Percentiles rank a stretch among this genome's conserved stretches.
These are phyloP conservation scores for Lamprologus ornatipinnis DNA, from an alignment of 2,113 vertebrate genomes.

Conservation along the genomic window DNA sequence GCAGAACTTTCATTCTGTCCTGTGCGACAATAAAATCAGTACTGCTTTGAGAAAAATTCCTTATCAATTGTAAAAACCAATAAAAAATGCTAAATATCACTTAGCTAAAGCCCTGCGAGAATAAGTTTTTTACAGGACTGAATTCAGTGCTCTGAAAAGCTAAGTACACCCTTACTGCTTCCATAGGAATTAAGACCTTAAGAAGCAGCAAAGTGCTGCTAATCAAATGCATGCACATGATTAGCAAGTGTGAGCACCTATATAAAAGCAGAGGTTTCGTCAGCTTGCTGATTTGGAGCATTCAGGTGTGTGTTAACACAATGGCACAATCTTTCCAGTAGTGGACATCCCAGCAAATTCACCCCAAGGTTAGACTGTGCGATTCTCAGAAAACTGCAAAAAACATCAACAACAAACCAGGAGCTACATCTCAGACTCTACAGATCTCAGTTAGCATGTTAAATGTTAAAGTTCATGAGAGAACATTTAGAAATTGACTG, in stretches of 20 bases:
- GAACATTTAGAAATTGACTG: neutral
- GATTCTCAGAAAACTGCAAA: neutral
- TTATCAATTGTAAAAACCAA: neutral
- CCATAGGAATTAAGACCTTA: neutral
- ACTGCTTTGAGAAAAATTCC: neutral
- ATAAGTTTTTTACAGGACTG: accelerated
- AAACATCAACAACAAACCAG: accelerated
- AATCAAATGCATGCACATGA: neutral
- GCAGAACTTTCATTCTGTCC: neutral
- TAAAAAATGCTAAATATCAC: neutral
- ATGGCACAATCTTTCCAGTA: neutral
- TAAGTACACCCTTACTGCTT: neutral
- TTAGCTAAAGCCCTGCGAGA: neutral
- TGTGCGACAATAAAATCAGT: neutral
- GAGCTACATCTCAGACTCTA: neutral
- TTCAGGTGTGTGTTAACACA: neutral
- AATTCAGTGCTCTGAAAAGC: neutral
- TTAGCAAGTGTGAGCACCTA: accelerated
- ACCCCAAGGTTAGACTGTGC: neutral
- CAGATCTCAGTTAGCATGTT: neutral
- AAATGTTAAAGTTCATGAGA: neutral
- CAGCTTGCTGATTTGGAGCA: neutral
- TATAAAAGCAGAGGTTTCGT: neutral
- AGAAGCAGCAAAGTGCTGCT: neutral
- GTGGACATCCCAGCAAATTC: neutral